A percentile compares a stretch with the other conserved stretches of the same genome.
These are phyloP conservation scores for Crepidodera aurea DNA, from an alignment of 2,888 invertebrate genomes.

Conservation along the genomic window DNA sequence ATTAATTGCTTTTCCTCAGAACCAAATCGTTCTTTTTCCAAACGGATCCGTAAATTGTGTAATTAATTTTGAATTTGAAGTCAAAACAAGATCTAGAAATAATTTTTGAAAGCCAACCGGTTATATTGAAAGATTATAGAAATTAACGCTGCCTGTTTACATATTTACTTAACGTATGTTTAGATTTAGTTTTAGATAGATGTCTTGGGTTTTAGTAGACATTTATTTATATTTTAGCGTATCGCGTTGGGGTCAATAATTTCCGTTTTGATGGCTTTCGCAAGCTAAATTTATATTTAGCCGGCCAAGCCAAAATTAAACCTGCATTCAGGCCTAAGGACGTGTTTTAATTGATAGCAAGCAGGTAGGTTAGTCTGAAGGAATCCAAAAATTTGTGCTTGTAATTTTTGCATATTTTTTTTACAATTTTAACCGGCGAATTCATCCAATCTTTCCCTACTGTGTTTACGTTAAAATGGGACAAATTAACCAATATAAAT, in stretches of 20 bases:
- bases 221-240: not conserved
- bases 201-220: not conserved
- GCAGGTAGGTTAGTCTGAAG: no score
- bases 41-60: not conserved
- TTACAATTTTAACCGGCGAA: no score
- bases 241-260: conserved; percentile 1
- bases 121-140: not conserved
- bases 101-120: not conserved
- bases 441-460: no score
- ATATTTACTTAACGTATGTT: not conserved
- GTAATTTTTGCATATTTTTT: no score
- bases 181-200: not conserved
- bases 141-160: not conserved
- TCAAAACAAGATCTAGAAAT: conserved; percentile 1
- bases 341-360: no score
- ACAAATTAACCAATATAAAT: no score
- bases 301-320: not conserved
- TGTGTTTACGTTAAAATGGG: no score
- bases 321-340: not conserved
- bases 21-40: not conserved
- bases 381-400: no score
- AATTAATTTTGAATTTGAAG: not conserved
- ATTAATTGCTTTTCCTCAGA: not conserved
- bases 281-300: not conserved
- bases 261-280: not conserved